Conservation (phyloP, 1,140 invertebrate genomes). For the Physella acuta region DNA sequence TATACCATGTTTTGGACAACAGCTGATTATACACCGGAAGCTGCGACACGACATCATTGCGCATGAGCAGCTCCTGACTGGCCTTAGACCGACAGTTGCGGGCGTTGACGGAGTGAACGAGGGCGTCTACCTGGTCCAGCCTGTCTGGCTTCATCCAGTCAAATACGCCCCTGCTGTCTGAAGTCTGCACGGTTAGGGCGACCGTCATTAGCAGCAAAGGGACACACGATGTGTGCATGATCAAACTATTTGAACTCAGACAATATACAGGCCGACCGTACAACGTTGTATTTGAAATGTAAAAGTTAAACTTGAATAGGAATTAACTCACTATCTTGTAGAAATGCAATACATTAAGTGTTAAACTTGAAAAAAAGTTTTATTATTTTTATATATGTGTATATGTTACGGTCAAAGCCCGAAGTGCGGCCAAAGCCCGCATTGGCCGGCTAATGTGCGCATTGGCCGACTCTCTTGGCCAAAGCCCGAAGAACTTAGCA, state of each 20-base stretch:
- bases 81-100: constrained; percentile 91
- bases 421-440: no score
- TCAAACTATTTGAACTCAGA: neutral
- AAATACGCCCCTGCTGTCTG: constrained; percentile 67
- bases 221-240: neutral
- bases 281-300: neutral
- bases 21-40: constrained; percentile 92
- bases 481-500: no score
- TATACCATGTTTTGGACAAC: constrained; percentile 79
- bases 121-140: constrained; percentile 83
- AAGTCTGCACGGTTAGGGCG: neutral
- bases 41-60: constrained; percentile 77
- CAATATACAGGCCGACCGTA: neutral
- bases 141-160: constrained; percentile 68
- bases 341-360: no score
- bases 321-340: neutral
- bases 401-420: no score
- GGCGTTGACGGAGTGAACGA: constrained; percentile 74
- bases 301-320: neutral
- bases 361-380: no score
- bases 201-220: neutral
- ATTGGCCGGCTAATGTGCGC: no score
- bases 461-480: no score
- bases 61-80: constrained; percentile 74
- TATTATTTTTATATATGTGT: no score